phyloP scores from a whole-genome alignment of 1,140 invertebrate species.

The Hypothenemus hampei region DNA sequence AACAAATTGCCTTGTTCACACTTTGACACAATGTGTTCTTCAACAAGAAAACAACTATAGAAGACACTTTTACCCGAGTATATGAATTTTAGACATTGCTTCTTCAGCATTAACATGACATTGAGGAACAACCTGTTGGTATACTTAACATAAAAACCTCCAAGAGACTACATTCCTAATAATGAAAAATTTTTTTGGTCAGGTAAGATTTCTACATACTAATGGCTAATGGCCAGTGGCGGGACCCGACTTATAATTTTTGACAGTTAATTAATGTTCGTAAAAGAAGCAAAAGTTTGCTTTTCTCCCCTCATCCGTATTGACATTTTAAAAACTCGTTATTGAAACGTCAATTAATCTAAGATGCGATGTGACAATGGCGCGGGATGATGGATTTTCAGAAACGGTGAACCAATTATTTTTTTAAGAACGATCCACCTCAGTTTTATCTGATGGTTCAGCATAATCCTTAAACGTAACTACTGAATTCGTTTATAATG shows the following conservation, averaged over 20 bases:
- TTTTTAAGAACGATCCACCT: conserved; percentile 23
- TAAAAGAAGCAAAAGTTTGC: conserved; percentile 29
- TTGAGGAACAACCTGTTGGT: too few relatives aligned
- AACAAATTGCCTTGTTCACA: too few relatives aligned
- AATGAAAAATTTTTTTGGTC: too few relatives aligned
- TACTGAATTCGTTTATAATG: conserved; percentile 24
- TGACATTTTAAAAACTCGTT: conserved; percentile 34
- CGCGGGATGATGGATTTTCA: conserved; percentile 30
- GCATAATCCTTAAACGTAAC: conserved; percentile 26
- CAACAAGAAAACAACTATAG: too few relatives aligned
- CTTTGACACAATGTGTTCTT: too few relatives aligned
- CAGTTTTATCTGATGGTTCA: conserved; percentile 22
- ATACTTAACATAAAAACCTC: too few relatives aligned
- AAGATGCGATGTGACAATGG: conserved; percentile 32
- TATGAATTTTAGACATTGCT: too few relatives aligned
- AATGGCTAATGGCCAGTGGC: conserved; percentile 15
- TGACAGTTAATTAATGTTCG: conserved; percentile 32
- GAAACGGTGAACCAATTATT: conserved; percentile 27
- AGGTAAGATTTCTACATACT: too few relatives aligned
- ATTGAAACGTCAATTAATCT: conserved; percentile 34
- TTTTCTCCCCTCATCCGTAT: conserved; percentile 25
- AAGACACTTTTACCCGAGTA: too few relatives aligned
- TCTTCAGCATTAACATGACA: too few relatives aligned
- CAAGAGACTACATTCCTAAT: too few relatives aligned
- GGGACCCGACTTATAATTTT: conserved; percentile 17